These are phyloP conservation scores for Lasioglossum pauxillum DNA, from an alignment of 2,888 invertebrate species.

Conservation along the genomic window DNA sequence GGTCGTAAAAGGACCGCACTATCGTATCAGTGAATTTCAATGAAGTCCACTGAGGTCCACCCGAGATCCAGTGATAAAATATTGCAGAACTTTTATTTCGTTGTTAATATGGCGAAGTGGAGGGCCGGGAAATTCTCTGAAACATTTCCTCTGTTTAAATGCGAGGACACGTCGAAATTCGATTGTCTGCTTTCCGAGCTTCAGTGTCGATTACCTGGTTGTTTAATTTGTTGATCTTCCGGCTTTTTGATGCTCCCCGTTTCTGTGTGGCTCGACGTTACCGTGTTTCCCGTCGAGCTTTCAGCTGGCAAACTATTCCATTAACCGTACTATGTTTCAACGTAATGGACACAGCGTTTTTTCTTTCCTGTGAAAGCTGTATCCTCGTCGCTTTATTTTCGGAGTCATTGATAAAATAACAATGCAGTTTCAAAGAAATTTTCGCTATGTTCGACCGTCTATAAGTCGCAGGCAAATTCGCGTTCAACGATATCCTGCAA, in stretches of 20 bases:
- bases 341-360: neutral
- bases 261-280: neutral
- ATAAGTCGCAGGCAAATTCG: neutral
- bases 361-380: neutral
- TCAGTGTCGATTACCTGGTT: neutral
- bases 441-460: neutral
- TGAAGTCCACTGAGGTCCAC: neutral
- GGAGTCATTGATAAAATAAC: neutral
- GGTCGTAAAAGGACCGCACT: neutral
- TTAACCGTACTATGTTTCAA: neutral
- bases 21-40: neutral
- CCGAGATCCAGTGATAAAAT: no score
- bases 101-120: no score
- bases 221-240: neutral
- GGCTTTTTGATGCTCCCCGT: neutral
- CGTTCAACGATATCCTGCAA: neutral
- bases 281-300: neutral
- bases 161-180: neutral
- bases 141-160: neutral
- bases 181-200: neutral
- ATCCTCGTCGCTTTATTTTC: neutral
- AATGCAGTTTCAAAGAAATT: no score
- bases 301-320: neutral
- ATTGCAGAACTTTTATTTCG: no score
- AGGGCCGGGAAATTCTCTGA: neutral